Conservation (phyloP, 1,140 invertebrate genomes). For the Pseudomyrmex concolor region DNA sequence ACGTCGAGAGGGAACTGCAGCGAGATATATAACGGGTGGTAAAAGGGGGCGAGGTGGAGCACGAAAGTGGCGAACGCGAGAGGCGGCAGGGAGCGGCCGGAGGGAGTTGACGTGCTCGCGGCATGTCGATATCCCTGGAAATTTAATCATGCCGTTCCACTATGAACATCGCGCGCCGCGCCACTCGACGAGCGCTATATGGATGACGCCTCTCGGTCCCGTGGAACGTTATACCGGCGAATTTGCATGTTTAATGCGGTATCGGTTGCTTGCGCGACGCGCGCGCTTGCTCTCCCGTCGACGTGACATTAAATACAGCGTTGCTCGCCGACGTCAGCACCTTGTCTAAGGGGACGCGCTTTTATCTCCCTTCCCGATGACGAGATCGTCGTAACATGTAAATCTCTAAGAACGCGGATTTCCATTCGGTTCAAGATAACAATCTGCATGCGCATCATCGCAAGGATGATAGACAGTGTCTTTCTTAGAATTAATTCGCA, state of each 20-base stretch:
- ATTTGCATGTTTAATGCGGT: conserved; percentile 82
- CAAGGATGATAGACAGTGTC: neutral
- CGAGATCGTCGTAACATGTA: conserved; percentile 1
- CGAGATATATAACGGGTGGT: conserved; percentile 62
- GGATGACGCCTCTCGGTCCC: conserved; percentile 71
- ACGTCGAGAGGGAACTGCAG: neutral
- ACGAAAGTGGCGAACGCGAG: conserved; percentile 35
- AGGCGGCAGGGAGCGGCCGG: conserved; percentile 32
- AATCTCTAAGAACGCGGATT: conserved; percentile 22
- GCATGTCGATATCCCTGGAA: conserved; percentile 81
- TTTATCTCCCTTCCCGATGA: conserved; percentile 19
- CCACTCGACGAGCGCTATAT: conserved; percentile 70
- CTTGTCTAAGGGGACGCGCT: conserved; percentile 12
- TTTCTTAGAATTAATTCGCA: neutral
- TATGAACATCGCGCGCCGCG: conserved; percentile 73
- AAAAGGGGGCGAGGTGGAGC: conserved; percentile 28
- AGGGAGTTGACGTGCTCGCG: conserved; percentile 75
- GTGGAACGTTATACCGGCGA: conserved; percentile 78
- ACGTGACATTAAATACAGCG: conserved; percentile 77
- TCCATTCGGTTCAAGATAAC: neutral
- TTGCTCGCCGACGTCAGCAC: conserved; percentile 41
- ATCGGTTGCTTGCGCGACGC: conserved; percentile 74
- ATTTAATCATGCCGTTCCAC: conserved; percentile 79
- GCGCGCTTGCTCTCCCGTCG: conserved; percentile 41
- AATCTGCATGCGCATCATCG: no score